Conservation (phyloP, 2,113 vertebrate species). For the Nettapus auritus region DNA sequence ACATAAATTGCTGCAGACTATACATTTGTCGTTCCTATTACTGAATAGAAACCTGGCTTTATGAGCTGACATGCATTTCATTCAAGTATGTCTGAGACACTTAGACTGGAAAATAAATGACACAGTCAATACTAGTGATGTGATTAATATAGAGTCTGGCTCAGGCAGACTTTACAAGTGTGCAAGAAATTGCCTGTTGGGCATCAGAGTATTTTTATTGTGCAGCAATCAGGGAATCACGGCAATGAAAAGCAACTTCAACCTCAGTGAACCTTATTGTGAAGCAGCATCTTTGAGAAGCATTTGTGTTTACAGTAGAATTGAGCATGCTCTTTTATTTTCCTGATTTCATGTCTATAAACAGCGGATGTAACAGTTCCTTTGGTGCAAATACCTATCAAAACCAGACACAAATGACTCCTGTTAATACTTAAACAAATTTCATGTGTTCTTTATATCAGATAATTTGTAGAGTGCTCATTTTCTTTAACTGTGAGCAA, state of each 20-base stretch:
- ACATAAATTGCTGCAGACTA: conserved; percentile 49
- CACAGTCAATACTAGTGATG: neutral
- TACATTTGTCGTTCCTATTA: conserved; percentile 17
- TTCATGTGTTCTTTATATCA: neutral
- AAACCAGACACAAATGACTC: neutral
- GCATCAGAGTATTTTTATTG: neutral
- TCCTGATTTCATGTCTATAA: neutral
- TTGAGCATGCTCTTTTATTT: neutral
- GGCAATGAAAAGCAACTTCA: neutral
- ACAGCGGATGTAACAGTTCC: neutral
- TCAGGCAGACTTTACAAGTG: neutral
- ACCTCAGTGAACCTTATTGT: neutral
- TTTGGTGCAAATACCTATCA: neutral
- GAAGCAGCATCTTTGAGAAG: neutral
- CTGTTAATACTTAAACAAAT: neutral
- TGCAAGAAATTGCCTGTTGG: neutral
- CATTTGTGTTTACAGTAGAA: neutral
- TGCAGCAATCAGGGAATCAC: neutral
- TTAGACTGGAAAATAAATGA: conserved; percentile 49
- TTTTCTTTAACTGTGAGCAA: neutral
- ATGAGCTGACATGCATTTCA: conserved; percentile 11
- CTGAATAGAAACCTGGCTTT: conserved; percentile 38
- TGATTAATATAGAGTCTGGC: neutral
- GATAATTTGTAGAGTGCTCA: neutral
- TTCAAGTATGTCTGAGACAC: conserved; percentile 11